A percentile compares a stretch with the other conserved stretches of the same genome.
These are phyloP conservation scores for Cloeon dipterum DNA, from an alignment of 2,888 invertebrate genomes.

Conservation along the genomic window DNA sequence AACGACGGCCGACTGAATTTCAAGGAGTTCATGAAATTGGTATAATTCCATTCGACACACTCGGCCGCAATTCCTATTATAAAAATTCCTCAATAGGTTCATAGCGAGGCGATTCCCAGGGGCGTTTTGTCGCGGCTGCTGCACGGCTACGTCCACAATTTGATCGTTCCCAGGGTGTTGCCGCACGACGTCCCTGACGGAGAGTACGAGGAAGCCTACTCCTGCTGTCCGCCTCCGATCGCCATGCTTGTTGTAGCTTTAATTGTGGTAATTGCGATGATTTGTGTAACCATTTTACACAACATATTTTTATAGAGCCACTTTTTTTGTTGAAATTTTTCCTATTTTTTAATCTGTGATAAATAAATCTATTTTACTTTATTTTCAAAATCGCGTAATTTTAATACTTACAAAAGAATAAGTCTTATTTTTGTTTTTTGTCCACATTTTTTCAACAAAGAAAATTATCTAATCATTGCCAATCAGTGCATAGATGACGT, in stretches of 20 bases:
- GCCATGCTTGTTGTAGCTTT: slow-evolving; percentile 80
- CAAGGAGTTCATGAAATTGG: slow-evolving; percentile 58
- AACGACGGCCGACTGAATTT: slow-evolving; percentile 65
- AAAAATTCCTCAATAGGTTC: too few relatives aligned
- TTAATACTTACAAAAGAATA: too few relatives aligned
- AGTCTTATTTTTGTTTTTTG: neutral
- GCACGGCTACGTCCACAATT: slow-evolving; percentile 12
- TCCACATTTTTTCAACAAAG: too few relatives aligned
- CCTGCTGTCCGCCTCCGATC: slow-evolving; percentile 76
- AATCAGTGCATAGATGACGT: too few relatives aligned
- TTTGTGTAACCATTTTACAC: too few relatives aligned
- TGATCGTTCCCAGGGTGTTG: slow-evolving; percentile 11
- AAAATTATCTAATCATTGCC: too few relatives aligned
- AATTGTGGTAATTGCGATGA: slow-evolving; percentile 43
- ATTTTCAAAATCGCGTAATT: too few relatives aligned
- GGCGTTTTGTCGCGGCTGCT: slow-evolving; percentile 5
- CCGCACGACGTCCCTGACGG: slow-evolving; percentile 30
- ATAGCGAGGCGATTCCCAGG: slow-evolving; percentile 3
- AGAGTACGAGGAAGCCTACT: slow-evolving; percentile 76
- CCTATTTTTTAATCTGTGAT: too few relatives aligned
- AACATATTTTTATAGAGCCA: too few relatives aligned
- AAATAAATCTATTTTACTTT: too few relatives aligned
- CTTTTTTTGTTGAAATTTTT: too few relatives aligned
- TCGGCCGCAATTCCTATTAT: too few relatives aligned
- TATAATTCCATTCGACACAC: slow-evolving; percentile 5